Evolutionary conservation across 2,888 invertebrate species (phyloP), one percentile per base, ranked within the genome.

Genomic region (Diarsia brunnea): DNA sequence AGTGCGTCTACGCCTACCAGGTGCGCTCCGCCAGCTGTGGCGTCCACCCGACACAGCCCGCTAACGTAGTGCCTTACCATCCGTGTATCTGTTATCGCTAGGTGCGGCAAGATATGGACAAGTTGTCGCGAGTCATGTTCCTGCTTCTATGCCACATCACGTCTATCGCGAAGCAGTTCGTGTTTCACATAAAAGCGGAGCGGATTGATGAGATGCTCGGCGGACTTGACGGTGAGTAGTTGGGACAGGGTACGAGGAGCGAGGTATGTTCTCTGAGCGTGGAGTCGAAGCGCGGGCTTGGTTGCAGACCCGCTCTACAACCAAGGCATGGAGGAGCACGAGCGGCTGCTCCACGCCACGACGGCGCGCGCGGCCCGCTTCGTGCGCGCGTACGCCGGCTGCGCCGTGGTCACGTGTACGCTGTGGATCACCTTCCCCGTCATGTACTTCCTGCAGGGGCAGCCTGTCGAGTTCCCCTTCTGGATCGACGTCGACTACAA

Each of bases 111-210:
- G 94, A 95, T 78, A 93, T 96, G 94, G 92, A 90, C 31, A 92
- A 93, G 87, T 85, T 96, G 81, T 91, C 95, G 14, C 93, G 94
- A 38, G 96, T 95, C 75, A 92, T 96, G 95, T 96, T 96, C 86
- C 90, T 96, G 81, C 90, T 96, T 84, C 92, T 96, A 75, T 96
- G 96, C 83, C 96, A 96, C 89, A 89, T 96, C 73, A 95, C 96
- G 14, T 94, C 95, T 8, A 88, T 95, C 78, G 93, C 87, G 31
- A 96, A 96, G 89, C 96, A 96, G 86, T 45, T 94, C 38, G 93
- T 93, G 61, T 94, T 96, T 85, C 89, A 91, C 75, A n/a, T 72
- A 21, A 87, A 84, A 74, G 89, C 90, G 12, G 81, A 78, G 10
- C 79, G 75, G 43, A 85, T 91, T 60, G 89, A 91, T 73, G 73